Evolutionary conservation across 2,888 invertebrate species (phyloP), one percentile per base, ranked within the genome.

Genomic region (Melieria omissa): DNA sequence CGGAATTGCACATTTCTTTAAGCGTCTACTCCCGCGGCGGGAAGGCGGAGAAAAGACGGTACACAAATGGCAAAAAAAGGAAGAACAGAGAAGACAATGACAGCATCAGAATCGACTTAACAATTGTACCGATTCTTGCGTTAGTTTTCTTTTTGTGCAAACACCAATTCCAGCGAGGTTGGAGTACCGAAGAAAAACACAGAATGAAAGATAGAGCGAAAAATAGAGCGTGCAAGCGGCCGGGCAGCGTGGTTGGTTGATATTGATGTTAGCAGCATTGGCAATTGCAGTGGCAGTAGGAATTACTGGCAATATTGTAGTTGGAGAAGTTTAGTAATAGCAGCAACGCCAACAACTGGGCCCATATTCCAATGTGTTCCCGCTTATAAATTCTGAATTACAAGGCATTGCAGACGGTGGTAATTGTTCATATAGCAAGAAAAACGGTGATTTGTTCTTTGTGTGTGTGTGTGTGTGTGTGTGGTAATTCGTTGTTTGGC

Each of bases 1-100:
- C 81, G 76, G 81, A 71, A 74, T 81, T 82, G 83, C 83, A 87
- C 83, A 86, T 80, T 81, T 87, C 86, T 83, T 83, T 85, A 85
- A 87, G 86, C 85, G 83, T 86, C 86, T 87, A 67, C 49, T 52
- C 42, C 60, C 49, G 29, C 14, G 60, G 5, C 5, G 3, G 29
- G 29, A 29, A 29, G 29, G 29, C 29, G 29, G 29, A 29, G 29
- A 29, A 29, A 29, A 29, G 29, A 29, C 29, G 29, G 29, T 29
- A 29, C 29, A 29, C 29, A 29, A 67, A 60, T 67, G 67, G 60
- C 80, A 79, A 81, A 79, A 81, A 79, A 78, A 78, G 78, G 78
- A 72, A 77, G 80, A 80, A 72, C 71, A 77, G 75, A 78, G 77
- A 75, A 78, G 78, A 80, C 75, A 77, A 79, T 73, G 73, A 78